phyloP scores from a whole-genome alignment of 1,140 invertebrate genomes.

The Stenopsyche tienmushanensis region DNA sequence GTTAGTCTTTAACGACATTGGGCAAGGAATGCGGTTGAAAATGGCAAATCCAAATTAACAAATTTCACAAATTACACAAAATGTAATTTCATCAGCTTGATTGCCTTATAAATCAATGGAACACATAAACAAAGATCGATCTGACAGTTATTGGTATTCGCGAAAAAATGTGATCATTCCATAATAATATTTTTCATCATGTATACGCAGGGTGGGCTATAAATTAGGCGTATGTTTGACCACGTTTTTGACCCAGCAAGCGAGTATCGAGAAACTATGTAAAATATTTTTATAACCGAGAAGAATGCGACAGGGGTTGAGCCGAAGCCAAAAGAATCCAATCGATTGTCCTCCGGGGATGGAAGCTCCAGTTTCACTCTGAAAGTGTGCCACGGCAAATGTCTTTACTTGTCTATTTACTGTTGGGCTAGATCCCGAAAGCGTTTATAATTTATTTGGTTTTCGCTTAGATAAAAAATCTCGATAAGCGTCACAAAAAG shows the following conservation, averaged over 20 bases:
- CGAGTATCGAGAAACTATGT: background rate
- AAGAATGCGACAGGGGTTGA: conserved; percentile 4
- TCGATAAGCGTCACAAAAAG: no score
- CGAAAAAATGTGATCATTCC: no score
- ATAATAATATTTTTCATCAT: no score
- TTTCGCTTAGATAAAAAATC: background rate
- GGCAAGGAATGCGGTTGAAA: no score
- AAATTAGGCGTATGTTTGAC: background rate
- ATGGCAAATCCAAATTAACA: no score
- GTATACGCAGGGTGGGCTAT: background rate
- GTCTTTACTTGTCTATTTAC: no score
- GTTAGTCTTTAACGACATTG: no score
- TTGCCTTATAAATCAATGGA: no score
- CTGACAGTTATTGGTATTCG: no score
- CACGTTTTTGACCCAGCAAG: background rate
- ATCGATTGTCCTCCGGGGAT: conserved; percentile 24
- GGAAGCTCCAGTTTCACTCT: background rate
- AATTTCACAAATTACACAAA: no score
- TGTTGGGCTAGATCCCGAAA: background rate
- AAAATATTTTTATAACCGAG: background rate
- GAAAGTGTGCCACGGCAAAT: conserved; percentile 12
- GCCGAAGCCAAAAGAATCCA: conserved; percentile 22
- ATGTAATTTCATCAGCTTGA: no score
- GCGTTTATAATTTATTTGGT: background rate
- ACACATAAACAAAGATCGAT: no score